Evolutionary conservation across 1,140 invertebrate genomes (phyloP).

Genomic region (Acromyrmex charruanus): DNA sequence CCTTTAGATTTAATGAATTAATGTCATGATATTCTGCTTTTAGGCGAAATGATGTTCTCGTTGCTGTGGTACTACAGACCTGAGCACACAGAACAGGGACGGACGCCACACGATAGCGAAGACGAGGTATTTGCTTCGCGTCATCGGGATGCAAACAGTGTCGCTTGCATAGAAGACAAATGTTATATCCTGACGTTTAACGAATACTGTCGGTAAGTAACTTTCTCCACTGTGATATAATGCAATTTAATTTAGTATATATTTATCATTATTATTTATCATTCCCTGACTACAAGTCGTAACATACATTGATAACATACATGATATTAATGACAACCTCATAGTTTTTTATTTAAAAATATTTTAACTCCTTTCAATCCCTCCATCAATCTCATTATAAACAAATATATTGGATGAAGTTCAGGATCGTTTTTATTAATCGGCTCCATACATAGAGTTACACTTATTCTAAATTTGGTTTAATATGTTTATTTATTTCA

Average conservation of each 20-base stretch:
- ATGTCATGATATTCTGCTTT: slow-evolving; percentile 67
- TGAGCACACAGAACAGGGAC: slow-evolving; percentile 97
- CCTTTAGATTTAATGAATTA: not conserved
- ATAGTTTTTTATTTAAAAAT: not conserved
- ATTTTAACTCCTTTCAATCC: too few relatives aligned
- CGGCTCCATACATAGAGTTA: not conserved
- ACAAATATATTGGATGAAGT: not conserved
- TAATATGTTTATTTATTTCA: not conserved
- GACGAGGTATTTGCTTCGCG: slow-evolving; percentile 98
- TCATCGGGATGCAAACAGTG: slow-evolving; percentile 97
- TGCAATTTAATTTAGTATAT: not conserved
- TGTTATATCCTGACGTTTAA: slow-evolving; percentile 98
- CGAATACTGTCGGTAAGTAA: slow-evolving; percentile 96
- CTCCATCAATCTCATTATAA: not conserved
- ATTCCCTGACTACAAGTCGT: not conserved
- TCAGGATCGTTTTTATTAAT: not conserved
- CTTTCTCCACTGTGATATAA: not conserved
- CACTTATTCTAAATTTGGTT: not conserved
- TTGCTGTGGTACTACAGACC: slow-evolving; percentile 99
- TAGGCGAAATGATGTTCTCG: slow-evolving; percentile 99
- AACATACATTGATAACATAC: not conserved
- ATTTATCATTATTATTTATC: too few relatives aligned
- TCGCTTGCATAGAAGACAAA: slow-evolving; percentile 99
- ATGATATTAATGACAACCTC: not conserved
- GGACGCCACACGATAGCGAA: slow-evolving; percentile 91